phyloP scores from a whole-genome alignment of 2,113 vertebrate genomes.

The Oncorhynchus clarkii region DNA sequence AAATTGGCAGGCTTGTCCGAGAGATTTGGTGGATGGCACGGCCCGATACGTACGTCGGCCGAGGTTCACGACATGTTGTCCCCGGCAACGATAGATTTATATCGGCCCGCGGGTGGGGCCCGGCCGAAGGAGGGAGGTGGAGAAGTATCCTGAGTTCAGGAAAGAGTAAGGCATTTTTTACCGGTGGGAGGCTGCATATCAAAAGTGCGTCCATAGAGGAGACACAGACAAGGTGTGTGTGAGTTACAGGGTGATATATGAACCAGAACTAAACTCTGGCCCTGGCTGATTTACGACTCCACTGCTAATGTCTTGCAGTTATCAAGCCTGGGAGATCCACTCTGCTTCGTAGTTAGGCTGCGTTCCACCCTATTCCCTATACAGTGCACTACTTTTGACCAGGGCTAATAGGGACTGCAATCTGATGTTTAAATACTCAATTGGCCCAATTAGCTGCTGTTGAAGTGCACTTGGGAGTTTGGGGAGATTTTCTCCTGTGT shows the following conservation, averaged over 20 bases:
- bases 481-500: too few species aligned
- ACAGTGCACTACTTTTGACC: too few species aligned
- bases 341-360: not conserved
- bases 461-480: too few species aligned
- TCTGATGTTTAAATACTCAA: too few species aligned
- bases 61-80: conserved; percentile 76
- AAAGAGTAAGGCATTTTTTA: conserved; percentile 74
- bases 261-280: conserved; percentile 2
- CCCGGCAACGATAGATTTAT: conserved; percentile 82
- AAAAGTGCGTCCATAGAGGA: conserved; percentile 63
- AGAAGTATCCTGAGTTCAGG: conserved; percentile 74
- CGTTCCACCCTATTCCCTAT: too few species aligned
- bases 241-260: conserved; percentile 46
- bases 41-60: conserved; percentile 66
- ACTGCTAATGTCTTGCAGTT: not conserved
- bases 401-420: too few species aligned
- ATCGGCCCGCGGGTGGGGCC: conserved; percentile 70
- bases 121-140: conserved; percentile 2
- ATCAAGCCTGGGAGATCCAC: not conserved
- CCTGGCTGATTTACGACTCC: conserved; percentile 31
- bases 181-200: conserved; percentile 67
- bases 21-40: conserved; percentile 86
- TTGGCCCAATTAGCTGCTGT: too few species aligned
- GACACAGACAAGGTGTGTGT: conserved; percentile 67
- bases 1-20: conserved; percentile 94